phyloP scores from a whole-genome alignment of 2,113 vertebrate genomes.

The Agapornis roseicollis region DNA sequence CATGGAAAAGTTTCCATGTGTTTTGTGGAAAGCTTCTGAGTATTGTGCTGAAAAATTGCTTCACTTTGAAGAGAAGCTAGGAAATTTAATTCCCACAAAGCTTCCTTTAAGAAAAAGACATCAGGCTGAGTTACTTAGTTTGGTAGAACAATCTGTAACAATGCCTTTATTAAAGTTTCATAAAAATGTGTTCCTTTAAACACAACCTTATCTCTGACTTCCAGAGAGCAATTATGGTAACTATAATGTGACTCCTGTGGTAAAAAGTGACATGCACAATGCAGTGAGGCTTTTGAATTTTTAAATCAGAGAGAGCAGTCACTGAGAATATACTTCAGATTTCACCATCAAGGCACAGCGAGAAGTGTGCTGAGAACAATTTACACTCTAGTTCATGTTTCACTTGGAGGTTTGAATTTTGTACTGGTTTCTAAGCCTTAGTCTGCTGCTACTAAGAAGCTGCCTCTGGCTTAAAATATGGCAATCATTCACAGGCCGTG shows the following conservation, averaged over 20 bases:
- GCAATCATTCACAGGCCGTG: not conserved
- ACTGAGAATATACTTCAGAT: conserved; percentile 31
- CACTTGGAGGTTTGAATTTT: conserved; percentile 10
- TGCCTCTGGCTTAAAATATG: not conserved
- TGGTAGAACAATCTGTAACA: conserved; percentile 52
- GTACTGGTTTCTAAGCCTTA: not conserved
- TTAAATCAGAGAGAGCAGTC: conserved; percentile 42
- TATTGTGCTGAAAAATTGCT: not conserved
- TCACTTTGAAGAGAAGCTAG: not conserved
- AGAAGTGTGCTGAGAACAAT: not conserved
- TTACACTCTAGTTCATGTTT: not conserved
- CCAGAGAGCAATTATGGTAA: conserved; percentile 46
- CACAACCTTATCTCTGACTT: conserved; percentile 54
- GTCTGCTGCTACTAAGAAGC: not conserved
- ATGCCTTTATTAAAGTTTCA: conserved; percentile 47
- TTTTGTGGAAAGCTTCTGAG: not conserved
- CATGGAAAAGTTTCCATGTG: not conserved
- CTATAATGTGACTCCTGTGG: conserved; percentile 51
- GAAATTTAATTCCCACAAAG: not conserved
- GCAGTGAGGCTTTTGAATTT: conserved; percentile 44
- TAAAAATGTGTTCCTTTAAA: conserved; percentile 61
- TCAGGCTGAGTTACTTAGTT: conserved; percentile 3
- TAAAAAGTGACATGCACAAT: conserved; percentile 53
- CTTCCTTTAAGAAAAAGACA: not conserved
- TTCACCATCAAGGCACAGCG: not conserved